Conservation (phyloP, 2,797 vertebrate genomes). For the Acropternis orthonyx region DNA sequence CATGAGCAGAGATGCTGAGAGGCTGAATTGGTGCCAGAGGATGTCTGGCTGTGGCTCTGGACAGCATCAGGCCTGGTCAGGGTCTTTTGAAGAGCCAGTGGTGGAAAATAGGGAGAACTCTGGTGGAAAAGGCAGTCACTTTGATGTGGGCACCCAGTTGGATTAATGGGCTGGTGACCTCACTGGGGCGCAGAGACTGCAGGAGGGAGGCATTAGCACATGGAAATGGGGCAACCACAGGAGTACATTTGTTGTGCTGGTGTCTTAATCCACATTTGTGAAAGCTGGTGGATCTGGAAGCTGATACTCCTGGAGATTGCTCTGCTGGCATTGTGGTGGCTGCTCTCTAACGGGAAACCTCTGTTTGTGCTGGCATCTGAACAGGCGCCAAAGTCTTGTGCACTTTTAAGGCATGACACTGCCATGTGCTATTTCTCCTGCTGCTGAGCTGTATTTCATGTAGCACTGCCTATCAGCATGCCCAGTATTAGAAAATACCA, state of each 20-base stretch:
- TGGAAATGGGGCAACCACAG: neutral
- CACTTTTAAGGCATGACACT: neutral
- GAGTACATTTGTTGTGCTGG: neutral
- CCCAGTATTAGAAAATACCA: neutral
- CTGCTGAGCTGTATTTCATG: neutral
- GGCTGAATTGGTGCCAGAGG: rapidly evolving
- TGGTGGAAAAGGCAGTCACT: rapidly evolving
- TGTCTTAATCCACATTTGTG: neutral
- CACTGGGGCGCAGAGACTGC: neutral
- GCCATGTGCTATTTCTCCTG: neutral
- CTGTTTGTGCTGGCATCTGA: neutral
- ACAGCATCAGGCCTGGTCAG: neutral
- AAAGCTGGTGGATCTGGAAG: neutral
- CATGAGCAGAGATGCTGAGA: rapidly evolving
- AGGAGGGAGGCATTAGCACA: neutral
- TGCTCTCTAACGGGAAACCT: neutral
- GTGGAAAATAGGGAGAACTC: neutral
- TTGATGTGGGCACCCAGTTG: rapidly evolving
- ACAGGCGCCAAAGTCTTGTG: neutral
- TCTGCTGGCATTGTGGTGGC: rapidly evolving
- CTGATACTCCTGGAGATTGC: neutral
- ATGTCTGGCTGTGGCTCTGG: rapidly evolving
- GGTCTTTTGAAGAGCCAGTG: neutral
- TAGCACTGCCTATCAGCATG: neutral
- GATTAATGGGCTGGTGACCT: rapidly evolving